Conservation (phyloP, 2,888 invertebrate species). For the Agrochola lychnidis region DNA sequence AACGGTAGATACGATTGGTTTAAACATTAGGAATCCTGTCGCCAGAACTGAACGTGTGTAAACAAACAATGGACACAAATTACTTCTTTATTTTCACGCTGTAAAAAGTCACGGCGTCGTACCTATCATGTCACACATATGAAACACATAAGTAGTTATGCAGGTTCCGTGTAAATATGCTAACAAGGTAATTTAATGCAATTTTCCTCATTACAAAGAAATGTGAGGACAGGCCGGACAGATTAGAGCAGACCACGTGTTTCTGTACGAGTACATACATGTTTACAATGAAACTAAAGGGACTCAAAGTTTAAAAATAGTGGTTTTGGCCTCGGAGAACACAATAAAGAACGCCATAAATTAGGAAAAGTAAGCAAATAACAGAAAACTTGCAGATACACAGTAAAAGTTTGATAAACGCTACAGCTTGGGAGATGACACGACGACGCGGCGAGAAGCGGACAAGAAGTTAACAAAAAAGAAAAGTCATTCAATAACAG, state of each 20-base stretch:
- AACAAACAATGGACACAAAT: neutral
- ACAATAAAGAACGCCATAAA: slow-evolving; percentile 42
- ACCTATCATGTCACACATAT: neutral
- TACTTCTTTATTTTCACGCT: neutral
- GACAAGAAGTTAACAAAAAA: neutral
- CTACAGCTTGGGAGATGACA: slow-evolving; percentile 16
- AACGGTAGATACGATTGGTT: neutral
- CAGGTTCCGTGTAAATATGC: slow-evolving; percentile 42
- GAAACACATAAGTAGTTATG: slow-evolving; percentile 25
- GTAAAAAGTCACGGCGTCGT: neutral
- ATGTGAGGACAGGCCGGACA: slow-evolving; percentile 33
- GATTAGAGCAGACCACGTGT: slow-evolving; percentile 17
- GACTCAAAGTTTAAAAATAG: slow-evolving; percentile 18
- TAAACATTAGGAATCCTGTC: neutral
- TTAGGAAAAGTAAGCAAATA: slow-evolving; percentile 45
- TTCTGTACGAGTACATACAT: slow-evolving; percentile 2
- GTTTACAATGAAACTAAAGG: slow-evolving; percentile 7
- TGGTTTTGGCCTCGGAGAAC: slow-evolving; percentile 7
- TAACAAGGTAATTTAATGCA: slow-evolving; percentile 45
- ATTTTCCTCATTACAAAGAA: slow-evolving; percentile 56
- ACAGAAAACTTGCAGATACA: slow-evolving; percentile 17
- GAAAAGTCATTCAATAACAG: slow-evolving; percentile 16
- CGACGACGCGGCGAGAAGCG: too few relatives aligned
- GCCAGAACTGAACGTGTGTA: neutral
- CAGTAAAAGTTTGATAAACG: slow-evolving; percentile 26